Conservation (phyloP, 2,888 invertebrate species). For the Thera obeliscata region DNA sequence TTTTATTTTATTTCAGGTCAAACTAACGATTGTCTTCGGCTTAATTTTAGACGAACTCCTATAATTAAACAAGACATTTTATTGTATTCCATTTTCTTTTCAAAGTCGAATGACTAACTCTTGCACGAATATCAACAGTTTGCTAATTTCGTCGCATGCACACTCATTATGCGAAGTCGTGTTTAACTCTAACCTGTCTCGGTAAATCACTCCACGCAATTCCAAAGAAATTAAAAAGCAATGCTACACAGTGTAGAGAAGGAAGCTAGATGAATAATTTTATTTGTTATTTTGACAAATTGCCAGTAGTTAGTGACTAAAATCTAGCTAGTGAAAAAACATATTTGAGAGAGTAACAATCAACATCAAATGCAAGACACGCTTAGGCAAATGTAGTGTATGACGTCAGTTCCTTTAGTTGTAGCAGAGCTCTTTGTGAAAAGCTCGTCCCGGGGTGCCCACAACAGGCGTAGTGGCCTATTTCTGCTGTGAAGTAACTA, state of each 20-base stretch:
- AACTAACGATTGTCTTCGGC: background rate
- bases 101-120: slow-evolving; percentile 18
- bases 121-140: slow-evolving; percentile 8
- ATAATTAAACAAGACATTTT: slow-evolving; percentile 2
- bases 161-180: slow-evolving; percentile 14
- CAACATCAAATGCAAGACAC: too few relatives aligned
- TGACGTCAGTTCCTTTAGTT: too few relatives aligned
- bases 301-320: too few relatives aligned
- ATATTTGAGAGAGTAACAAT: too few relatives aligned
- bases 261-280: background rate
- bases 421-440: too few relatives aligned
- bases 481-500: too few relatives aligned
- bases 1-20: background rate
- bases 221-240: slow-evolving; percentile 25
- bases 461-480: too few relatives aligned
- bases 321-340: too few relatives aligned
- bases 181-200: slow-evolving; percentile 9
- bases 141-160: slow-evolving; percentile 25
- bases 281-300: background rate
- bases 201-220: slow-evolving; percentile 25
- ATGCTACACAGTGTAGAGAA: slow-evolving; percentile 2
- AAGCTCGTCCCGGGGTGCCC: too few relatives aligned
- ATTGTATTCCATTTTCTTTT: slow-evolving; percentile 16
- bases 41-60: background rate
- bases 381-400: too few relatives aligned